Conservation (phyloP, 2,888 invertebrate genomes). For the Drosophila infuscata region DNA sequence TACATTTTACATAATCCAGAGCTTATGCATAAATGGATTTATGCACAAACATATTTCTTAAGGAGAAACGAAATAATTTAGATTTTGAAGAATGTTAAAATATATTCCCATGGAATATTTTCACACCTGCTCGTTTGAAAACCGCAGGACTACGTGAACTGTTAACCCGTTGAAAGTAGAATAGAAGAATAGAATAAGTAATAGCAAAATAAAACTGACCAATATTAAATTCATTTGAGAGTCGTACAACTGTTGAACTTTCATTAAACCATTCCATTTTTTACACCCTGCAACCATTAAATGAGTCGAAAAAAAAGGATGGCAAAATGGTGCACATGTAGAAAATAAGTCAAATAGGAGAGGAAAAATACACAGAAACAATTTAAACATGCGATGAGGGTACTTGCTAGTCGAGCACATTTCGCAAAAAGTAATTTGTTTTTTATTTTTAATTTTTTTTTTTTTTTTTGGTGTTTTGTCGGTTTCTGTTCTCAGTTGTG, state of each 20-base stretch:
- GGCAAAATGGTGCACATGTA: background rate
- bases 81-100: background rate
- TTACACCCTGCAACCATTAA: constrained; percentile 1
- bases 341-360: background rate
- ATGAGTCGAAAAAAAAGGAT: background rate
- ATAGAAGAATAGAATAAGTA: background rate
- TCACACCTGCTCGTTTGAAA: background rate
- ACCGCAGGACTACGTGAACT: background rate
- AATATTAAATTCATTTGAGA: constrained; percentile 24
- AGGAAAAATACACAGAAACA: background rate
- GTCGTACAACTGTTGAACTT: constrained; percentile 32
- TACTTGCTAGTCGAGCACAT: constrained; percentile 2
- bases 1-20: background rate
- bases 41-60: background rate
- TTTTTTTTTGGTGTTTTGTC: background rate
- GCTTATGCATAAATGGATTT: background rate
- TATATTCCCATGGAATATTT: background rate
- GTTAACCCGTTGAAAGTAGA: background rate
- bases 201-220: background rate
- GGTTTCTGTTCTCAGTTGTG: constrained; percentile 16
- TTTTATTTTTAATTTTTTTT: background rate
- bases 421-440: background rate
- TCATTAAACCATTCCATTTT: constrained; percentile 24
- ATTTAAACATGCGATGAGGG: background rate
- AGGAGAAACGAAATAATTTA: background rate